Base-by-base conservation (phyloP, 1,140 invertebrate species). In the Aphidius gifuensis region DNA sequence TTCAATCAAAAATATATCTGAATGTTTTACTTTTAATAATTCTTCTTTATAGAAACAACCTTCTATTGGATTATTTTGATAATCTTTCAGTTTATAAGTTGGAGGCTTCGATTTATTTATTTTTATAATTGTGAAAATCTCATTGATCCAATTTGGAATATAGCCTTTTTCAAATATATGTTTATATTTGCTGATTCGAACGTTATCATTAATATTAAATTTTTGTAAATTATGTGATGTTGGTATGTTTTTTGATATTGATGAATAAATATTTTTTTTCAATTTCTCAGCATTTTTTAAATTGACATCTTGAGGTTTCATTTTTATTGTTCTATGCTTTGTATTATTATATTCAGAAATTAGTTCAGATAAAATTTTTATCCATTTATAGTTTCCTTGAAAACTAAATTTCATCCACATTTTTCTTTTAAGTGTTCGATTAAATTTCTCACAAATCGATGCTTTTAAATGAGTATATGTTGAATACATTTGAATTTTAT, bases 71-170 rank as follows among this genome's bases (percentile, higher is more conserved):
- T 16, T 16, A 1, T 60, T 43, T 21, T 44, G 40, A 43, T 44
- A 43, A 44, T 56, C 54, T 3, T 5, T 44, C 42, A 44, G 16
- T 56, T 23, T 56, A 21, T 56, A 44, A 21, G 54, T 56, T 6
- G 43, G 11, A 4, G 54, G 40, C 6, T 56, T 9, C 11, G 54
- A 43, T 43, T 56, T 56, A 43, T 43, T n/a, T 23, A 56, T 43
- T 43, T 56, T 9, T 5, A 39, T 55, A n/a, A 55, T 42, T 3
- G 32, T 40, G n/a, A 56, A 56, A 44, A 56, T 56, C 43, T 56
- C 42, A 16, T 39, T 56, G 32, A 40, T 56, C 54, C 54, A 56
- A n/a, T 56, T 56, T 4, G 11, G 54, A 21, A 40, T 56, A 44
- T 45, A 44, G 6, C 54, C 54, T 45, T 44, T 21, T n/a, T 56